Percentiles rank a stretch among this genome's conserved stretches.
phyloP scores from a whole-genome alignment of 2,797 vertebrate genomes.

The Epinephelus malabaricus region DNA sequence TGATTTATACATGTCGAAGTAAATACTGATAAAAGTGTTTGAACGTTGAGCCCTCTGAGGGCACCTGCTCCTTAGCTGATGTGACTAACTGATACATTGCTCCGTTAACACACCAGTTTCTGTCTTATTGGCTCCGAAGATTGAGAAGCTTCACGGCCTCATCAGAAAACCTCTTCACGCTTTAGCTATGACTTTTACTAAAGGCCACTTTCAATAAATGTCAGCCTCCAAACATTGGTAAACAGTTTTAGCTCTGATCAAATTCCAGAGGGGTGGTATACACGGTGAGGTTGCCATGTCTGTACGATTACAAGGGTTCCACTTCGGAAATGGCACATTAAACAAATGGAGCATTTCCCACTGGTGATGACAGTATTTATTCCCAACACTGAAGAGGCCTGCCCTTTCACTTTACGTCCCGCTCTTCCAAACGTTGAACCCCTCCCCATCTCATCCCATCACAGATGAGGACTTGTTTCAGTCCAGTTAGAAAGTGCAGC shows the following conservation, averaged over 20 bases:
- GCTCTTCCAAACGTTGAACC: conserved; percentile 58
- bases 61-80: conserved; percentile 34
- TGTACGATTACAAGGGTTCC: conserved; percentile 72
- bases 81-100: conserved; percentile 58
- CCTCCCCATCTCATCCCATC: background rate
- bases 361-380: conserved; percentile 74
- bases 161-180: conserved; percentile 83
- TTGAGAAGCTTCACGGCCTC: conserved; percentile 71
- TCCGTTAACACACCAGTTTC: conserved; percentile 44
- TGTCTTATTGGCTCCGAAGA: conserved; percentile 58
- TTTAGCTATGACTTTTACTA: conserved; percentile 85
- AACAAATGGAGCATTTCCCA: conserved; percentile 82
- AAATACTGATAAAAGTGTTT: conserved; percentile 34
- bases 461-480: conserved; percentile 15
- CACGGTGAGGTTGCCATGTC: conserved; percentile 67
- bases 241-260: conserved; percentile 85
- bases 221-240: conserved; percentile 83
- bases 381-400: conserved; percentile 67
- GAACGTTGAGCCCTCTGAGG: conserved; percentile 16
- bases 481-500: conserved; percentile 29
- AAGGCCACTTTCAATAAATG: conserved; percentile 89
- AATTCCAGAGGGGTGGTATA: conserved; percentile 78
- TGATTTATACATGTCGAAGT: conserved; percentile 32
- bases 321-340: conserved; percentile 79
- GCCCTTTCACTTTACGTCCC: conserved; percentile 75